Evolutionary conservation across 2,888 invertebrate species (phyloP).

Genomic region (Cyaniris semiargus): DNA sequence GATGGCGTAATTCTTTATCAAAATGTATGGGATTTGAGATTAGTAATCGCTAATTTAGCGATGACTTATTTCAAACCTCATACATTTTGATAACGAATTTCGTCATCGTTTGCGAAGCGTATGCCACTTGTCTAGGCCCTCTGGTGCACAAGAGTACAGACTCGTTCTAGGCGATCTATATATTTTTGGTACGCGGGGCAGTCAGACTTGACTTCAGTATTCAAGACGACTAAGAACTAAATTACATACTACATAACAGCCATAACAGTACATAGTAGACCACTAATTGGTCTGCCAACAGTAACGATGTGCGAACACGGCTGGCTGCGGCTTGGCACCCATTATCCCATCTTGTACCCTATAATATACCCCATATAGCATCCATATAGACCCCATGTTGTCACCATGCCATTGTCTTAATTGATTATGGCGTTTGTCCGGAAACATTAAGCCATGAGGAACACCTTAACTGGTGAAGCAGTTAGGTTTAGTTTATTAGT

Average conservation of each 20-base stretch:
- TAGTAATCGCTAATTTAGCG: too few relatives aligned
- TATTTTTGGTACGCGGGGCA: too few relatives aligned
- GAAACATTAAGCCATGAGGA: not conserved
- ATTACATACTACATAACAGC: not conserved
- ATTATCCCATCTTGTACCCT: not conserved
- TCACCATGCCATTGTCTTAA: not conserved
- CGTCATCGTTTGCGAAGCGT: too few relatives aligned
- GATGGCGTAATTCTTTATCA: too few relatives aligned
- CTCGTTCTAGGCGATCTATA: too few relatives aligned
- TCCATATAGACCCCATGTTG: not conserved
- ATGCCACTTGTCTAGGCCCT: too few relatives aligned
- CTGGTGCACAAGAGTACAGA: too few relatives aligned
- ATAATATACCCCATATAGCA: not conserved
- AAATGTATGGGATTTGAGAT: too few relatives aligned
- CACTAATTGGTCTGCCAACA: conserved; percentile 1
- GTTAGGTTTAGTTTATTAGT: not conserved
- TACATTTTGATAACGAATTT: too few relatives aligned
- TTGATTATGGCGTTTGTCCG: conserved; percentile 1
- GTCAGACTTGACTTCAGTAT: too few relatives aligned
- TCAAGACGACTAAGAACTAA: too few relatives aligned
- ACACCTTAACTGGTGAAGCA: not conserved
- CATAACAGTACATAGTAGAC: not conserved
- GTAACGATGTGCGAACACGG: not conserved
- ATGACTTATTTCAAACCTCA: too few relatives aligned
- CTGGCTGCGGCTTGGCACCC: not conserved